Evolutionary conservation across 2,888 invertebrate species (phyloP).

Genomic region (Epistrophe eligans): DNA sequence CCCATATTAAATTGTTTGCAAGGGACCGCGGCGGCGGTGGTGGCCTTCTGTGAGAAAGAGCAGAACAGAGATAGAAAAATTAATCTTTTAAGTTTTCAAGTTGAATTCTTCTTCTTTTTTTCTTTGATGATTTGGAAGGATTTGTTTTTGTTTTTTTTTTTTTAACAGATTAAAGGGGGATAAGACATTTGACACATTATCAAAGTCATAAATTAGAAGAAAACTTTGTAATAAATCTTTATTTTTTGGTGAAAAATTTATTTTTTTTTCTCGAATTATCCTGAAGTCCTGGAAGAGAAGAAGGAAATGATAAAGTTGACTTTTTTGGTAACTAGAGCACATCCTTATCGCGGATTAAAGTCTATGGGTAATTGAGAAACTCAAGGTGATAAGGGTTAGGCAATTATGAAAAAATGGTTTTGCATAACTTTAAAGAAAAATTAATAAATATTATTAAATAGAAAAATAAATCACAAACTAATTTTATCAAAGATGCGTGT

Average conservation of each 20-base stretch:
- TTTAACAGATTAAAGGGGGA: constrained; percentile 47
- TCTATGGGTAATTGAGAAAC: constrained; percentile 12
- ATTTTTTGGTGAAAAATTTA: constrained; percentile 52
- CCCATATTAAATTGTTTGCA: background rate
- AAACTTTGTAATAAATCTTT: constrained; percentile 61
- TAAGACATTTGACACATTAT: constrained; percentile 65
- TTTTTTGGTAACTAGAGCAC: background rate
- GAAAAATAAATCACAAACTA: too few relatives aligned
- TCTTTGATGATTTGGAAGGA: constrained; percentile 1
- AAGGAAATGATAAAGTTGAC: background rate
- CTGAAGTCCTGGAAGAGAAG: background rate
- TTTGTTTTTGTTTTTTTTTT: background rate
- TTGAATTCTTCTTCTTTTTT: constrained; percentile 5
- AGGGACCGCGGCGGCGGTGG: too few relatives aligned
- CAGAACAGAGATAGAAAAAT: constrained; percentile 1
- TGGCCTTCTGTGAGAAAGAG: background rate
- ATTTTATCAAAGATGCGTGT: too few relatives aligned
- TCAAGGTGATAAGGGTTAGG: background rate
- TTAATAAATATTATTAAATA: background rate
- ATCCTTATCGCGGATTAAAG: constrained; percentile 15
- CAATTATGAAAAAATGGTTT: background rate
- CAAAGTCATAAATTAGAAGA: constrained; percentile 65
- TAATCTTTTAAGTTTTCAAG: constrained; percentile 34
- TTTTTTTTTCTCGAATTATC: background rate
- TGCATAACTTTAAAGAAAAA: background rate